phyloP scores from a whole-genome alignment of 2,113 vertebrate genomes.

The Aegithalos caudatus region DNA sequence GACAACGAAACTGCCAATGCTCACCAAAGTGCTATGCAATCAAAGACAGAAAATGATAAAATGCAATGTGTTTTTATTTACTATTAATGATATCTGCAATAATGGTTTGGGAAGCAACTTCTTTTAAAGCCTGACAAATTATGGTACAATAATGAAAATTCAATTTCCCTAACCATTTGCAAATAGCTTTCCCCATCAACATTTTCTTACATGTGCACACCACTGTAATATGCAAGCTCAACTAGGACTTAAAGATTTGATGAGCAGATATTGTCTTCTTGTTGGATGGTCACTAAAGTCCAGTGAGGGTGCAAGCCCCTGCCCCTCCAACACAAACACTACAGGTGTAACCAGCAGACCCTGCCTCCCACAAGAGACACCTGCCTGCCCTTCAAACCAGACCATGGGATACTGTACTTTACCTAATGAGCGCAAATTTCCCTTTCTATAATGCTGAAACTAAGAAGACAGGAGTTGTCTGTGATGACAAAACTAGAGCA shows the following conservation, averaged over 20 bases:
- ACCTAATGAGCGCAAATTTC: not conserved
- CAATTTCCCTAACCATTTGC: not conserved
- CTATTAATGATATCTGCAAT: not conserved
- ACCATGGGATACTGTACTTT: fast-evolving
- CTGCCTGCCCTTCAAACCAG: not conserved
- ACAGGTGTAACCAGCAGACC: not conserved
- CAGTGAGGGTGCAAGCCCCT: not conserved
- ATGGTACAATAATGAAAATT: not conserved
- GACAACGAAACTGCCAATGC: not conserved
- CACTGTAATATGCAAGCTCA: not conserved
- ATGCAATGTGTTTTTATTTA: not conserved
- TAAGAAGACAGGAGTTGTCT: not conserved
- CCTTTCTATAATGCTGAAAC: not conserved
- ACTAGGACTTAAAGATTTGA: not conserved
- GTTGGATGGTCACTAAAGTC: not conserved
- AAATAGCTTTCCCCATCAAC: not conserved
- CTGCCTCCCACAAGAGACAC: not conserved
- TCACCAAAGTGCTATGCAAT: not conserved
- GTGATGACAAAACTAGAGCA: not conserved
- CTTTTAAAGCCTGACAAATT: not conserved
- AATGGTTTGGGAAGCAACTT: not conserved
- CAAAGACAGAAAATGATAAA: not conserved
- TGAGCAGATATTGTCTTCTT: not conserved
- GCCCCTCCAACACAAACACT: not conserved
- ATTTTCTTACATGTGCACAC: not conserved